phyloP scores from a whole-genome alignment of 2,113 vertebrate species.

The Ceratotherium simum region DNA sequence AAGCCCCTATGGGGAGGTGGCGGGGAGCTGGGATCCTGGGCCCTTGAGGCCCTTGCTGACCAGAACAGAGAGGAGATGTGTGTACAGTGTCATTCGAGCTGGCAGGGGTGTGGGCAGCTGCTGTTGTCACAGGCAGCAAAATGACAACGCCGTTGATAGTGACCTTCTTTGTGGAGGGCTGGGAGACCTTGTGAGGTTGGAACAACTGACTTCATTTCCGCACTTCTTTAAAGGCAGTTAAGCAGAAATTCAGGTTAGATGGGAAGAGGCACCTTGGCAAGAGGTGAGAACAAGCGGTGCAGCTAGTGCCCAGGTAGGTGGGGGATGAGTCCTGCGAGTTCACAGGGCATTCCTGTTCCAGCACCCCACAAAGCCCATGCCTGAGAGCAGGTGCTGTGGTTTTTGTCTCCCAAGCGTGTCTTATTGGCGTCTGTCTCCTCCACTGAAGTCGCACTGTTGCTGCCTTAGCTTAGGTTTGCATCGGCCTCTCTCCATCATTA shows the following conservation, averaged over 20 bases:
- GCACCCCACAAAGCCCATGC: not conserved
- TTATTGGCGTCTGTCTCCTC: not conserved
- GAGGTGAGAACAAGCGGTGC: not conserved
- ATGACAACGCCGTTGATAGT: accelerated
- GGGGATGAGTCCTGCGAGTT: not conserved
- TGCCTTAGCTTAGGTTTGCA: not conserved
- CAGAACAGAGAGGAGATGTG: not conserved
- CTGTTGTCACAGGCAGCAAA: not conserved
- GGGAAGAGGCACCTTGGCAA: not conserved
- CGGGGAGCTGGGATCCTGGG: not conserved
- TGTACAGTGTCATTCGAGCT: accelerated
- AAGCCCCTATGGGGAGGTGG: not conserved
- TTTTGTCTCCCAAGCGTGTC: not conserved
- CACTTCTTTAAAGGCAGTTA: not conserved
- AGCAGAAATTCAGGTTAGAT: not conserved
- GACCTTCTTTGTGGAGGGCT: not conserved
- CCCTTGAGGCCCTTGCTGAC: not conserved
- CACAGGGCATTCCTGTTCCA: not conserved
- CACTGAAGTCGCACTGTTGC: not conserved
- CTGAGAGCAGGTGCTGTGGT: not conserved
- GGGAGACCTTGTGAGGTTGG: not conserved
- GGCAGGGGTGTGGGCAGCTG: not conserved
- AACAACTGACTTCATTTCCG: not conserved
- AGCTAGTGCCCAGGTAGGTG: not conserved
- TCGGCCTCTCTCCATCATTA: not conserved